phyloP scores from a whole-genome alignment of 2,113 vertebrate species.

The Sorex fumeus region DNA sequence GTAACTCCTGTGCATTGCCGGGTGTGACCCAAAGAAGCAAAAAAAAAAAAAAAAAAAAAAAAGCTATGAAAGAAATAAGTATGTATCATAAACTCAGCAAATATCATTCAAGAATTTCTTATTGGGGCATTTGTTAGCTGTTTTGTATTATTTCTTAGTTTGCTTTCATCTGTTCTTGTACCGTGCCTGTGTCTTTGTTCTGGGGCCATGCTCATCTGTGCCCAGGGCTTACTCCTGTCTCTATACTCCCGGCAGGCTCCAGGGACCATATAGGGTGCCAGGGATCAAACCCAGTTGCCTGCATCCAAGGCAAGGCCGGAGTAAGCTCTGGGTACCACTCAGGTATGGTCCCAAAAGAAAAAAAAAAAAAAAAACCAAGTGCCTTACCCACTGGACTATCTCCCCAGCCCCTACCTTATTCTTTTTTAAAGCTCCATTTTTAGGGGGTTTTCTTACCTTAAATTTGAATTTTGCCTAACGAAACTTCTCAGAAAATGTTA shows the following conservation, averaged over 20 bases:
- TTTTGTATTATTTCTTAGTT: not conserved
- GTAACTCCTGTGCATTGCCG: too few species aligned
- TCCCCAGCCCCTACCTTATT: not conserved
- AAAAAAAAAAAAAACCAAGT: too few species aligned
- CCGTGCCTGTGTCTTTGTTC: not conserved
- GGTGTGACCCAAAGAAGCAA: too few species aligned
- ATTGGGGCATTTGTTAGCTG: not conserved
- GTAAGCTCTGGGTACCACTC: too few species aligned
- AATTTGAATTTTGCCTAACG: not conserved
- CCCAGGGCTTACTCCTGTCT: too few species aligned
- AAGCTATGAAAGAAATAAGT: conserved; percentile 50
- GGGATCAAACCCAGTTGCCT: too few species aligned
- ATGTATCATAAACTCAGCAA: conserved; percentile 3
- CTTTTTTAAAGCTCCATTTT: not conserved
- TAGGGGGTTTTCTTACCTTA: not conserved
- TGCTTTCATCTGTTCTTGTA: not conserved
- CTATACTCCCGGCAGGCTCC: too few species aligned
- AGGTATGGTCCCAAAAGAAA: too few species aligned
- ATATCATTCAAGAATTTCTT: not conserved
- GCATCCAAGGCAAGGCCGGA: too few species aligned
- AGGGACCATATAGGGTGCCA: too few species aligned
- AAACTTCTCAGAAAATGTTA: conserved; percentile 44
- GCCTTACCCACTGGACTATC: too few species aligned
- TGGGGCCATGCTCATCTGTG: not conserved
- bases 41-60: too few species aligned